phyloP scores from a whole-genome alignment of 2,888 invertebrate genomes.

The Pristionchus exspectatus region DNA sequence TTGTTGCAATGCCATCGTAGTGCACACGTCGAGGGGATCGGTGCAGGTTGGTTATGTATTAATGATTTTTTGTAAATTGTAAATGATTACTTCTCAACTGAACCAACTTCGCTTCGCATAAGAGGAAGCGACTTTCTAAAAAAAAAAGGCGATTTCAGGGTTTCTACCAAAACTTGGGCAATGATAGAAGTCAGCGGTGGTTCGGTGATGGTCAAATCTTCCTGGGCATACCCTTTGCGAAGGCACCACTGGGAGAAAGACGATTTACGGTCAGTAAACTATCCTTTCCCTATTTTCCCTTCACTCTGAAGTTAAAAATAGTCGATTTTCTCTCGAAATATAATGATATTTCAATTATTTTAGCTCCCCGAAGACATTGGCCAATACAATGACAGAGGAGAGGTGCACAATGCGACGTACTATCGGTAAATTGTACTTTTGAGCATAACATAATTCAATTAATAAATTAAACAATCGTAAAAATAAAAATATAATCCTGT shows the following conservation, averaged over 20 bases:
- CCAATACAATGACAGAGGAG: constrained; percentile 6
- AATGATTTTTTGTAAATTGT: too few relatives aligned
- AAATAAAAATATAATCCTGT: background rate
- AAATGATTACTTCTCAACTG: too few relatives aligned
- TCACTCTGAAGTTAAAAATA: too few relatives aligned
- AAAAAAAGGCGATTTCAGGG: background rate
- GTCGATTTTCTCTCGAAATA: background rate
- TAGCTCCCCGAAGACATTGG: constrained; percentile 14
- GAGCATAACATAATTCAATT: too few relatives aligned
- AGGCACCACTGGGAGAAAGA: background rate
- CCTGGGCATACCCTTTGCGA: background rate
- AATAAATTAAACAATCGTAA: too few relatives aligned
- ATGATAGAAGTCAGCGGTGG: background rate
- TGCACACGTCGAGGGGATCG: too few relatives aligned
- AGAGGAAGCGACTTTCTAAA: too few relatives aligned
- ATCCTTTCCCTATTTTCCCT: background rate
- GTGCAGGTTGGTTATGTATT: too few relatives aligned
- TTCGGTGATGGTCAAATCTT: background rate
- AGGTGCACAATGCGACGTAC: background rate
- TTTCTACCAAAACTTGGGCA: background rate
- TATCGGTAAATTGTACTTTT: background rate
- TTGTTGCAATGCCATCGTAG: too few relatives aligned
- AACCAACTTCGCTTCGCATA: too few relatives aligned
- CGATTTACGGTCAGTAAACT: background rate
- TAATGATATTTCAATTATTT: background rate